These are phyloP conservation scores for Tachysurus fulvidraco DNA, from an alignment of 2,113 vertebrate genomes.

Conservation along the genomic window DNA sequence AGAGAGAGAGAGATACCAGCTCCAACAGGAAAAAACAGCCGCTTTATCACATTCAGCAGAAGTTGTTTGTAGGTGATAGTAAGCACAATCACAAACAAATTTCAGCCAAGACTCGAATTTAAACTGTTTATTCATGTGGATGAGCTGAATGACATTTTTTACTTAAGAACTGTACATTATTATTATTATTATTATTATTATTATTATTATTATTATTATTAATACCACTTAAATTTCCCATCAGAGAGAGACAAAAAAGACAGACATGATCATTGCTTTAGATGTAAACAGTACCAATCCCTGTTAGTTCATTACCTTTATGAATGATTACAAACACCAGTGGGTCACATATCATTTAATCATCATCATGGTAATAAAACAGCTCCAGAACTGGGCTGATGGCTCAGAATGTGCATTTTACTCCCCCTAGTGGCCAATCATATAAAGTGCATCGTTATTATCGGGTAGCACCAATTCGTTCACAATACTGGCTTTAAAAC, in stretches of 20 bases:
- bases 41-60: background rate
- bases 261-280: background rate
- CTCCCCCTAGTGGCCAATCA: slow-evolving; percentile 61
- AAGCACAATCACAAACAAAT: slow-evolving; percentile 4
- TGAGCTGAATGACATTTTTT: slow-evolving; percentile 68
- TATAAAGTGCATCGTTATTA: slow-evolving; percentile 55
- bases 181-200: background rate
- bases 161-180: slow-evolving; percentile 39
- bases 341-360: background rate
- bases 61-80: background rate
- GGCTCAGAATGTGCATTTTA: slow-evolving; percentile 54
- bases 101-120: slow-evolving; percentile 55
- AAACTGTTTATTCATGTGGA: slow-evolving; percentile 69
- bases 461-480: slow-evolving; percentile 29
- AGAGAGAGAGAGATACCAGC: background rate
- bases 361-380: background rate
- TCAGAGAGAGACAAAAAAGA: slow-evolving; percentile 67
- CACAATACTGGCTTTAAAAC: background rate
- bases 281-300: slow-evolving; percentile 12
- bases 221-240: slow-evolving; percentile 56
- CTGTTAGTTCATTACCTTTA: background rate
- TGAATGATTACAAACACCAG: background rate
- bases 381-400: slow-evolving; percentile 9
- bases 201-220: background rate
- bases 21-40: background rate